phyloP scores from a whole-genome alignment of 2,113 vertebrate genomes.

The Sterrhoptilus dennistouni region DNA sequence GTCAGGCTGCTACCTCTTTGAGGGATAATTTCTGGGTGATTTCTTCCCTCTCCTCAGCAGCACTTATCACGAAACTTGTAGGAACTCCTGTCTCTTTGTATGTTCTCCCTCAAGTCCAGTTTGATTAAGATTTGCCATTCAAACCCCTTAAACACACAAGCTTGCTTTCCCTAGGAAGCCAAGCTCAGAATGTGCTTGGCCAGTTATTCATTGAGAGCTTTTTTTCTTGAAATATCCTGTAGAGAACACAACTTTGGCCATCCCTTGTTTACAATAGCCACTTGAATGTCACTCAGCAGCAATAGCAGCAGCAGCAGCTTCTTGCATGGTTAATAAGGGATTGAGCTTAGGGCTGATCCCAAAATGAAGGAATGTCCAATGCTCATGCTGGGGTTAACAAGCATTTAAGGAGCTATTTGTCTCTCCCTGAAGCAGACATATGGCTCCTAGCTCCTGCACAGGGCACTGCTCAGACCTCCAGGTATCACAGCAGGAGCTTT shows the following conservation, averaged over 20 bases:
- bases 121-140: neutral
- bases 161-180: neutral
- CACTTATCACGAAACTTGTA: neutral
- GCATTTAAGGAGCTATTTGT: neutral
- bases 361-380: neutral
- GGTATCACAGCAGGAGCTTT: neutral
- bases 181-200: neutral
- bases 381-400: neutral
- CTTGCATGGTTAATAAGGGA: neutral
- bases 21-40: neutral
- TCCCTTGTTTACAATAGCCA: neutral
- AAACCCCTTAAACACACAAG: neutral
- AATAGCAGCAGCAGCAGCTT: neutral
- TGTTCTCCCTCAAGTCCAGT: neutral
- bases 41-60: neutral
- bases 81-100: neutral
- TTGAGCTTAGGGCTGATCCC: neutral
- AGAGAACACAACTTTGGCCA: neutral
- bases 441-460: neutral
- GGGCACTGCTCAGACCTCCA: neutral
- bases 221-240: neutral
- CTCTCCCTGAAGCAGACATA: neutral
- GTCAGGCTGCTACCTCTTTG: neutral
- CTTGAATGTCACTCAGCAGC: neutral
- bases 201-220: neutral